Base-by-base conservation (phyloP, 2,888 invertebrate genomes). In the Microctonus brassicae region DNA sequence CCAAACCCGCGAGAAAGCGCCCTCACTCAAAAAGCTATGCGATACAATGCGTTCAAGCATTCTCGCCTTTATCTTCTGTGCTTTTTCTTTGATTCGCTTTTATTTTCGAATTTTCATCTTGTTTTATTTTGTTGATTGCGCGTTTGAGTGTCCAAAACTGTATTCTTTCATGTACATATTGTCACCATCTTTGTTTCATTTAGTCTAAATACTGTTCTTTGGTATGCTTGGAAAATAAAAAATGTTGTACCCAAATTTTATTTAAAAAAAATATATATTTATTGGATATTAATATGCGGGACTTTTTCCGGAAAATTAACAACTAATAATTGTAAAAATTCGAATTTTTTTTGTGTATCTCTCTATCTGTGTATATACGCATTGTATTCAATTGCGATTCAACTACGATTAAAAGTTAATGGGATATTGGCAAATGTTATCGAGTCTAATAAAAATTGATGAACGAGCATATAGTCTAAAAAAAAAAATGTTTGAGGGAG, bases 1-100 rank as follows among this genome's bases (percentile, higher is more conserved):
- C 67, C 73, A 69, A 75, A 61, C 75, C 67, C 47, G 68, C 20
- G 61, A 55, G 52, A 55, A 69, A 61, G 53, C 47, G 61, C 60
- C 61, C 74, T 74, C 71, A 67, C 62, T 72, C 73, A 61, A 72
- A 74, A 64, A 65, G 73, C 72, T 73, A 75, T 73, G 75, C 75
- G 73, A 74, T 75, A 77, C 73, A 75, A 74, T 72, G 67, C 74
- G 66, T 72, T 74, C 63, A 60, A 65, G 6, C 17, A 69, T 71
- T 64, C 73, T 64, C 22, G 33, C 20, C 53, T 26, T 55, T 62
- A 57, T 73, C 47, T 66, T 64, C 47, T 70, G 52, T 22, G 24
- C 22, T 70, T 64, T 9, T 61, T 69, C 29, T 69, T 55, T 69
- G 58, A 42, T 57, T 55, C 10, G 36, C 34, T 72, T 47, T 60